phyloP scores from a whole-genome alignment of 1,140 invertebrate species.

The Coenobita brevimanus region DNA sequence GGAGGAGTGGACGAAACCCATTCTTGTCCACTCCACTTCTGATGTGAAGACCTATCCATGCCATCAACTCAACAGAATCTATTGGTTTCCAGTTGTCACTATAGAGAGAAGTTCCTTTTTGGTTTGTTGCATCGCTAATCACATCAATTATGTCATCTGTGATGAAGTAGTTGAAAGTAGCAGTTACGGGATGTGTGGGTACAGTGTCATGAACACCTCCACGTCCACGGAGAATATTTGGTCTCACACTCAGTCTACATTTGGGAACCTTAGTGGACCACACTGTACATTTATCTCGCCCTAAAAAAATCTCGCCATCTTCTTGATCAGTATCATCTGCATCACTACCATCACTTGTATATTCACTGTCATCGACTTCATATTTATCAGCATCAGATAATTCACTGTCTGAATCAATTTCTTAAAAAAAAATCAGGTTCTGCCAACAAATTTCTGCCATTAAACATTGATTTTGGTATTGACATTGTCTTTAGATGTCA shows the following conservation, averaged over 20 bases:
- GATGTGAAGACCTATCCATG: conserved; percentile 13
- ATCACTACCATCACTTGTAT: too few relatives aligned
- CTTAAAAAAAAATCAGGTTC: not conserved
- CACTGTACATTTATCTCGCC: not conserved
- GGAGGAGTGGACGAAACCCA: not conserved
- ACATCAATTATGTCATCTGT: too few relatives aligned
- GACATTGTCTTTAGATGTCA: not conserved
- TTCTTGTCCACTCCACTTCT: conserved; percentile 23
- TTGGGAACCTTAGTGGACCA: not conserved
- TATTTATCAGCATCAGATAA: not conserved
- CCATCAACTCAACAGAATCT: conserved; percentile 26
- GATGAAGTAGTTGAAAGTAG: too few relatives aligned
- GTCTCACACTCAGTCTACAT: not conserved
- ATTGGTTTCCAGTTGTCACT: not conserved
- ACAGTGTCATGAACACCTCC: not conserved
- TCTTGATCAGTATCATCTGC: too few relatives aligned
- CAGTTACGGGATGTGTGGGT: too few relatives aligned
- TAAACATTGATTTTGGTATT: not conserved
- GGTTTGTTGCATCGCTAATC: too few relatives aligned
- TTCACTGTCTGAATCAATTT: not conserved
- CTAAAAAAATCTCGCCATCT: not conserved
- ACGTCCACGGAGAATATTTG: not conserved
- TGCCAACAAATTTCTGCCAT: not conserved
- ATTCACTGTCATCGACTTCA: conserved; percentile 1
- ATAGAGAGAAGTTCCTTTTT: not conserved